phyloP scores from a whole-genome alignment of 2,888 invertebrate species.

The Artemia sp. region DNA sequence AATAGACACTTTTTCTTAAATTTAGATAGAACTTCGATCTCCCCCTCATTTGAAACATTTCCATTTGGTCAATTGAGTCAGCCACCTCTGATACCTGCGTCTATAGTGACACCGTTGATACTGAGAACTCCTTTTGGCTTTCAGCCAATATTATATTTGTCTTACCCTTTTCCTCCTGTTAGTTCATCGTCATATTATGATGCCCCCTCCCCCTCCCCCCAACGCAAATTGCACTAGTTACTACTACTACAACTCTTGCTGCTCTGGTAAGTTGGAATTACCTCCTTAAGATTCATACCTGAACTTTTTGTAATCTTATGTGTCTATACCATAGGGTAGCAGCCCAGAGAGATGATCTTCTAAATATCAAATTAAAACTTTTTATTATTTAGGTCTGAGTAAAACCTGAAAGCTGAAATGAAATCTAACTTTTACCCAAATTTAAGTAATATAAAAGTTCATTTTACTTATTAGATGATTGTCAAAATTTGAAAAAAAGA shows the following conservation, averaged over 20 bases:
- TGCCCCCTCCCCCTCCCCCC: constrained; percentile 33
- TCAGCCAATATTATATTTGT: constrained; percentile 60
- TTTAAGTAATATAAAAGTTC: too few relatives aligned
- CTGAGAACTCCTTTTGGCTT: constrained; percentile 27
- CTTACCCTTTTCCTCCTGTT: constrained; percentile 82
- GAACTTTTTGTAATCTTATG: too few relatives aligned
- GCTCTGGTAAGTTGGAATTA: constrained; percentile 21
- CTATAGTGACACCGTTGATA: constrained; percentile 28
- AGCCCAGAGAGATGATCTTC: too few relatives aligned
- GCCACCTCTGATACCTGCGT: constrained; percentile 29
- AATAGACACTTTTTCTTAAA: neutral
- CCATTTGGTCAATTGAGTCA: constrained; percentile 28
- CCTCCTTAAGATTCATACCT: too few relatives aligned
- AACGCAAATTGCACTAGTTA: constrained; percentile 20
- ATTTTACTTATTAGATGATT: too few relatives aligned
- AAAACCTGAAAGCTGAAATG: too few relatives aligned
- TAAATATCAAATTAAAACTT: too few relatives aligned
- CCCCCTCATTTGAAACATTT: constrained; percentile 28
- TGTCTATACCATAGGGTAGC: too few relatives aligned
- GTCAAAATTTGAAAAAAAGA: too few relatives aligned
- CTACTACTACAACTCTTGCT: constrained; percentile 24
- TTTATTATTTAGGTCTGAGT: too few relatives aligned
- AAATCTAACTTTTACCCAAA: too few relatives aligned
- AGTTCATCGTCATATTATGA: constrained; percentile 75
- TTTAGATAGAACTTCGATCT: constrained; percentile 28